Conservation (phyloP, 1,140 invertebrate genomes). For the Drosophila nannoptera region DNA sequence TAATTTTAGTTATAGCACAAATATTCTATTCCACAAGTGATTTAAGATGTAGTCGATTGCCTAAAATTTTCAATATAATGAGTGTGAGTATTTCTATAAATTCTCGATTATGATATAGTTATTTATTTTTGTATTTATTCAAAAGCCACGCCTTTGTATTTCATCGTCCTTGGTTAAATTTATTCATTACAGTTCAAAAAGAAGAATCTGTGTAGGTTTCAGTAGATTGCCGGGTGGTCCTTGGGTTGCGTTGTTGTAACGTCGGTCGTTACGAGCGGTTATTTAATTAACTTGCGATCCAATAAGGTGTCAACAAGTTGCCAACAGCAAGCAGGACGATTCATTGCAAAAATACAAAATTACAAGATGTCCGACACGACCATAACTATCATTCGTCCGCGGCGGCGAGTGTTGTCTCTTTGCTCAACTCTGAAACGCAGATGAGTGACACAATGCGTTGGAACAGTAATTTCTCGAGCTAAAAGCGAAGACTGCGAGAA, state of each 20-base stretch:
- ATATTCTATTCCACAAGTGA: no score
- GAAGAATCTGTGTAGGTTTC: slow-evolving; percentile 4
- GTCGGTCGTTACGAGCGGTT: slow-evolving; percentile 15
- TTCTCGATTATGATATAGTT: no score
- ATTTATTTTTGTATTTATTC: neutral
- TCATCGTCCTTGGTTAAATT: slow-evolving; percentile 2
- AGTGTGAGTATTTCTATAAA: no score
- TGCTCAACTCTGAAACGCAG: neutral
- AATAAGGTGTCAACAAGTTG: slow-evolving; percentile 79
- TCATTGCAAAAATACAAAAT: slow-evolving; percentile 56
- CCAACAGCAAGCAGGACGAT: slow-evolving; percentile 45
- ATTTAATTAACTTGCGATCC: slow-evolving; percentile 78
- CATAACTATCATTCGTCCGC: slow-evolving; percentile 70
- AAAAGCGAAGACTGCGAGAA: neutral
- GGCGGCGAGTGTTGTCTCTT: slow-evolving; percentile 25
- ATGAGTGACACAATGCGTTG: slow-evolving; percentile 13
- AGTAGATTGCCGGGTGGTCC: slow-evolving; percentile 41
- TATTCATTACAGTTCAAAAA: slow-evolving; percentile 8
- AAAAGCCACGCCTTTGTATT: neutral
- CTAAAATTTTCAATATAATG: no score
- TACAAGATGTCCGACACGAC: slow-evolving; percentile 75
- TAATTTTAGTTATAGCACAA: no score
- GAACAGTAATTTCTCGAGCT: neutral
- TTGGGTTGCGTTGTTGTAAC: neutral
- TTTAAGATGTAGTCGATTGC: no score